Percentiles rank a stretch among this genome's conserved stretches.
Conservation (phyloP, 2,797 vertebrate species). For the Syngnathus rostellatus region DNA sequence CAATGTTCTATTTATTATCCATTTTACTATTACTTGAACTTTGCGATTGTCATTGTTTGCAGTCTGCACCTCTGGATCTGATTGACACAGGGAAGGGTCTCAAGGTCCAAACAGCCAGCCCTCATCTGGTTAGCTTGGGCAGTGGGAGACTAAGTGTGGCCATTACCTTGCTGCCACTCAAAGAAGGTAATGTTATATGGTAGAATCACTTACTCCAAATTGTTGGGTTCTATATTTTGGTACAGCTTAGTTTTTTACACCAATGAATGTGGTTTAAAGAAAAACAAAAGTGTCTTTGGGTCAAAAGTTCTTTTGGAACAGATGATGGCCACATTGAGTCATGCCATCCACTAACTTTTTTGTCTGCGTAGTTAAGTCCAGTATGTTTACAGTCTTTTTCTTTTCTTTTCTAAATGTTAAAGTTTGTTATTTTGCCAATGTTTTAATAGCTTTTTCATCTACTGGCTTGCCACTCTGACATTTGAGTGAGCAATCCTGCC, state of each 20-base stretch:
- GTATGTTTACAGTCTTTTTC: not conserved
- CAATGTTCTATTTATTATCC: not conserved
- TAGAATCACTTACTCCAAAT: not conserved
- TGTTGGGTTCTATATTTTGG: not conserved
- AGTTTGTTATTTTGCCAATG: not conserved
- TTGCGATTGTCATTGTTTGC: conserved; percentile 14
- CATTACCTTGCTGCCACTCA: conserved; percentile 72
- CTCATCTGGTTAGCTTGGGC: conserved; percentile 76
- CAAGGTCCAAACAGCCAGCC: conserved; percentile 69
- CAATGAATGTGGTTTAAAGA: not conserved
- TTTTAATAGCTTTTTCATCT: not conserved
- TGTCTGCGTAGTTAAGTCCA: not conserved
- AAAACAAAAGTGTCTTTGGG: not conserved
- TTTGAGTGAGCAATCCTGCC: conserved; percentile 30
- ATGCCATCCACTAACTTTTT: not conserved
- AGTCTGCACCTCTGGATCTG: conserved; percentile 69
- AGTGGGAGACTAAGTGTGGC: conserved; percentile 75
- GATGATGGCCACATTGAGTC: not conserved
- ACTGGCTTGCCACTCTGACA: conserved; percentile 6
- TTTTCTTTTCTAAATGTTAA: not conserved
- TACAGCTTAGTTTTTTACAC: not conserved
- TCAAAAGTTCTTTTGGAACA: conserved; percentile 5
- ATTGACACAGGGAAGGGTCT: conserved; percentile 73
- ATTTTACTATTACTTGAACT: conserved; percentile 4
- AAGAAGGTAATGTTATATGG: conserved; percentile 61